Percentiles rank a stretch among this genome's conserved stretches.
phyloP scores from a whole-genome alignment of 2,797 vertebrate genomes.

The Manis javanica region DNA sequence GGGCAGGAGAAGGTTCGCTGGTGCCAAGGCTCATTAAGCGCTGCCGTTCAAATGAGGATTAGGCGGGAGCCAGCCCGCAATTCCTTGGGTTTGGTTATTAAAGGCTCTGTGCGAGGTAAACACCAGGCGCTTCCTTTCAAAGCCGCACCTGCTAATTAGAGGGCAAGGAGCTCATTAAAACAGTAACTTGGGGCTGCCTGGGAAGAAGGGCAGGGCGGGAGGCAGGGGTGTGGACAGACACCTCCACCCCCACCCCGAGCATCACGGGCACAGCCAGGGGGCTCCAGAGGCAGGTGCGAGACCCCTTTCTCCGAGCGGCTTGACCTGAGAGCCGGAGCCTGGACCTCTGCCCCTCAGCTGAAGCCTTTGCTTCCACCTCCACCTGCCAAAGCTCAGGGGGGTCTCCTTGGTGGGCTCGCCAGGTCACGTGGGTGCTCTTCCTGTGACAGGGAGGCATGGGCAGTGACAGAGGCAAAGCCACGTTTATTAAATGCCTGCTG shows the following conservation, averaged over 20 bases:
- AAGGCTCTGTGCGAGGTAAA: slow-evolving; percentile 77
- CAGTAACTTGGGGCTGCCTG: slow-evolving; percentile 60
- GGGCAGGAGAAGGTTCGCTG: slow-evolving; percentile 4
- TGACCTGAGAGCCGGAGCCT: background rate
- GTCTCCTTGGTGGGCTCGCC: too few species aligned
- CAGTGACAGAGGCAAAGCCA: background rate
- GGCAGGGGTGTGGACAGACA: background rate
- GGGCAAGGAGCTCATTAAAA: slow-evolving; percentile 80
- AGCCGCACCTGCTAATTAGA: slow-evolving; percentile 82
- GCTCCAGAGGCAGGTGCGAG: background rate
- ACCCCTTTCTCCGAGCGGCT: background rate
- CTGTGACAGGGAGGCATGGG: background rate
- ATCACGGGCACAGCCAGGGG: too few species aligned
- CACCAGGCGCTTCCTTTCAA: slow-evolving; percentile 77
- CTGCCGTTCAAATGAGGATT: slow-evolving; percentile 58
- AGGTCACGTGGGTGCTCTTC: background rate
- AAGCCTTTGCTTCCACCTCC: too few species aligned
- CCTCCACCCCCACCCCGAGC: background rate
- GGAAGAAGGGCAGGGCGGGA: background rate
- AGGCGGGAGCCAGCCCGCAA: slow-evolving; percentile 61
- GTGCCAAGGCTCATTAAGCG: slow-evolving; percentile 73
- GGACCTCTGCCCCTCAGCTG: background rate
- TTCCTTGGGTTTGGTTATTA: slow-evolving; percentile 74
- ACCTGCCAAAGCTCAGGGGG: too few species aligned
- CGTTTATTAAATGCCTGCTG: background rate